Evolutionary conservation across 2,113 vertebrate species (phyloP), one percentile per base, ranked within the genome.

Genomic region (Elanoides forficatus): DNA sequence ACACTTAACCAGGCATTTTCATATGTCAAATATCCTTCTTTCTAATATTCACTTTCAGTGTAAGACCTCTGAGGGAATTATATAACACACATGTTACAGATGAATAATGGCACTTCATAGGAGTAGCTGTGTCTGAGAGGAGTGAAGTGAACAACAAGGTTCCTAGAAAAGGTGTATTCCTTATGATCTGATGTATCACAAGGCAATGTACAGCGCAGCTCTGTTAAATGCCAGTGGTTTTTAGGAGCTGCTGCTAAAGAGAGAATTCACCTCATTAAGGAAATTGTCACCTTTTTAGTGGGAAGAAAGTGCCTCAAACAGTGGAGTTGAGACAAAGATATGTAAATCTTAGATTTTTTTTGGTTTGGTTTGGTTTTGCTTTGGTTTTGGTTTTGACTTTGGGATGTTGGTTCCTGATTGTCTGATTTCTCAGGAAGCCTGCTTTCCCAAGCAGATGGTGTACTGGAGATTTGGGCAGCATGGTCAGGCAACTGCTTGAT

Each of bases 261-360:
- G 7, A 3, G 9, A 86, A 72, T 68, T 72, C 6, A 60, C 3
- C 2, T 72, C 0, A 0, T 63, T 76, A 40, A 53, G 19, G 9
- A 81, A 93, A 56, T 34, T 34, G 1, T 14, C 26, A 38, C 11
- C 1, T 65, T 82, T 86, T 62, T 18, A 29, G 11, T 50, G 48
- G 48, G 48, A 50, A 50, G 13, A 50, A 50, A 50, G 48, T 63
- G 15, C 8, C 6, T 72, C 34, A 67, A 22, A 32, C 6, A 16
- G 4, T 5, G 2, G 2, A 10, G 3, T 11, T 67, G 22, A 55
- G 45, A 45, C 1, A 38, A 68, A n/a, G 12, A 3, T 13, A 21
- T 6, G 25, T 26, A 50, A 50, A 50, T 26, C 23, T 50, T 50
- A 42, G 10, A 14, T 16, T 52, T 48, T 19, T 87, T 87, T 27